Conservation (phyloP, 1,140 invertebrate species). For the Triops cancriformis region DNA sequence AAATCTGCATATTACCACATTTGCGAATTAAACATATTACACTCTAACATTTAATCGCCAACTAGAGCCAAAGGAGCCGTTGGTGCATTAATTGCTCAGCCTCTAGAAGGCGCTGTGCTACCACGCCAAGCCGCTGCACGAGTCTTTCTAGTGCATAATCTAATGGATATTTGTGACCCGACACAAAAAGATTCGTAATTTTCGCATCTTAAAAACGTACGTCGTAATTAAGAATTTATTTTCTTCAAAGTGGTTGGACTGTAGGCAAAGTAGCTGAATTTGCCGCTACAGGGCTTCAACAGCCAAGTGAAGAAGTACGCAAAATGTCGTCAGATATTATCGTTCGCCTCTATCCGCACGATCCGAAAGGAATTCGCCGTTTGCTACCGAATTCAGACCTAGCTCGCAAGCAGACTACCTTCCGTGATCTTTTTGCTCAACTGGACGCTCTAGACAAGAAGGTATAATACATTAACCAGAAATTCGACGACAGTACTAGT, state of each 20-base stretch:
- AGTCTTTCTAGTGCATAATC: neutral
- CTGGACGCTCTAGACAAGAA: neutral
- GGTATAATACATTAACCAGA: neutral
- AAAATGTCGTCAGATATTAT: neutral
- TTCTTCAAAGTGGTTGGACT: neutral
- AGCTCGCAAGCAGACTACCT: neutral
- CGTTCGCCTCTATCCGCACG: neutral
- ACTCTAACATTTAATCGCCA: neutral
- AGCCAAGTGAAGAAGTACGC: neutral
- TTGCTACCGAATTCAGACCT: neutral
- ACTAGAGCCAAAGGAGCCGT: neutral
- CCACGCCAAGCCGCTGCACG: neutral
- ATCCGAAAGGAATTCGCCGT: neutral
- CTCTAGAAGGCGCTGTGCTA: neutral
- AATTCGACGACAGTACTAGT: neutral
- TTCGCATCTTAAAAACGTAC: neutral
- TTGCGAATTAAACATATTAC: neutral
- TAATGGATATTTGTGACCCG: neutral
- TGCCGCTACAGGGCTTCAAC: neutral
- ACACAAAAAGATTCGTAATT: constrained; percentile 1
- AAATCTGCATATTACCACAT: neutral
- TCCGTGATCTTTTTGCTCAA: neutral
- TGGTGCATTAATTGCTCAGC: neutral
- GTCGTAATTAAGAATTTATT: neutral
- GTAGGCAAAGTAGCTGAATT: neutral